These are phyloP conservation scores for Neolamprologus fasciatus DNA, from an alignment of 2,113 vertebrate genomes.

Conservation along the genomic window DNA sequence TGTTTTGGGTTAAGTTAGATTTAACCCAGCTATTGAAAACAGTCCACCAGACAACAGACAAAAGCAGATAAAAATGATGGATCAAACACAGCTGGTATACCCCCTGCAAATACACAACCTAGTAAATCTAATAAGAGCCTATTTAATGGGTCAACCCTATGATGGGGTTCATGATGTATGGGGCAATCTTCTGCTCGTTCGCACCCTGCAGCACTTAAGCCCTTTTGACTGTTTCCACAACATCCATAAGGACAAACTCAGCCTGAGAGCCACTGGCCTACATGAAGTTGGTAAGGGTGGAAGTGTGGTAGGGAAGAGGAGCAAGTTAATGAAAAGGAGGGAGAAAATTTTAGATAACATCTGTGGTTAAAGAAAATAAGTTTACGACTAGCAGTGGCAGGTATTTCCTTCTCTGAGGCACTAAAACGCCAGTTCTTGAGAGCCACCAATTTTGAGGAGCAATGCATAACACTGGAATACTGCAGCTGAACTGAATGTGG, in stretches of 20 bases:
- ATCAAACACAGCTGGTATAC: conserved; percentile 10
- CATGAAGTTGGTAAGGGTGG: background rate
- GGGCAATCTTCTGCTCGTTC: conserved; percentile 31
- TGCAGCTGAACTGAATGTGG: background rate
- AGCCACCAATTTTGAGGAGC: background rate
- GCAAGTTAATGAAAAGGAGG: background rate
- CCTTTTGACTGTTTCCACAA: background rate
- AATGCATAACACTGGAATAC: background rate
- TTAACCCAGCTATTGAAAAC: background rate
- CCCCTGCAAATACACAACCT: conserved; percentile 31
- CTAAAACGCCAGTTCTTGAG: background rate
- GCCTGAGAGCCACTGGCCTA: background rate
- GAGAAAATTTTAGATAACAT: background rate
- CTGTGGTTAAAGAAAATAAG: background rate
- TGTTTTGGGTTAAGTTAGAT: conserved; percentile 22
- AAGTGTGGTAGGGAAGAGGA: background rate
- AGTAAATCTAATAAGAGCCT: conserved; percentile 37
- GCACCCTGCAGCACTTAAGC: conserved; percentile 22
- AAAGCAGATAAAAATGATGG: conserved; percentile 31
- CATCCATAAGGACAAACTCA: background rate
- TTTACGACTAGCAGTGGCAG: background rate
- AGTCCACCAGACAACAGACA: background rate
- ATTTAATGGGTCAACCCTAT: conserved; percentile 38
- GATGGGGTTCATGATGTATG: conserved; percentile 53
- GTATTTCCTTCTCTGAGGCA: background rate